Percentiles rank a stretch among this genome's conserved stretches.
phyloP scores from a whole-genome alignment of 23 tunicate genomes.

The Ascidia mentula region DNA sequence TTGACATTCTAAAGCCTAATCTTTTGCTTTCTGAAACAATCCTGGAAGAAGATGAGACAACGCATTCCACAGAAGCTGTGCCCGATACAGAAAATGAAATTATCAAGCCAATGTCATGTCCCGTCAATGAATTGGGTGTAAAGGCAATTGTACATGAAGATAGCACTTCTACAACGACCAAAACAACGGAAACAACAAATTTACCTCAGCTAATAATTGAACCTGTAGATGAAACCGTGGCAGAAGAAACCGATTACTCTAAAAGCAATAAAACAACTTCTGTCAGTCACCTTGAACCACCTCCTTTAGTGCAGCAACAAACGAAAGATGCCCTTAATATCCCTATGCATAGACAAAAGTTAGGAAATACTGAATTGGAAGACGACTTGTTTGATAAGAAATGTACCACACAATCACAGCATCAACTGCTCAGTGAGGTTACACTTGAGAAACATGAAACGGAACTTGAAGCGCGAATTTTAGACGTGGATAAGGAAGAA shows the following conservation, averaged over 20 bases:
- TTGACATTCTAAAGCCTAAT: constrained; percentile 11
- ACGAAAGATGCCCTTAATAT: background rate
- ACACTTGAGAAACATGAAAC: background rate
- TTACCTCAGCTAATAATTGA: background rate
- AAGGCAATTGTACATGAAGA: background rate
- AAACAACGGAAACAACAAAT: background rate
- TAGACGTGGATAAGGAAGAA: background rate
- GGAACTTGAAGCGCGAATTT: background rate
- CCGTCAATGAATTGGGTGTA: background rate
- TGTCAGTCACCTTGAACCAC: background rate
- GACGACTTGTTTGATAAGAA: background rate
- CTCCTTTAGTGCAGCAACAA: background rate
- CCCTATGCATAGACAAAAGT: background rate
- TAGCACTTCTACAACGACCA: background rate
- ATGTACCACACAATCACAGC: background rate
- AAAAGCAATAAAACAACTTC: background rate
- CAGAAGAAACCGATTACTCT: background rate
- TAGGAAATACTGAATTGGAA: background rate
- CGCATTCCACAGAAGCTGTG: background rate
- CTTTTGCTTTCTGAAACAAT: constrained; percentile 57
- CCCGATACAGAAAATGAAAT: background rate
- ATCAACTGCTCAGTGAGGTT: background rate
- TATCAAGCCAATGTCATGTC: background rate
- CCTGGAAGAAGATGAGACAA: constrained; percentile 67
- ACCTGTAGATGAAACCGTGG: background rate